Evolutionary conservation across 2,888 invertebrate genomes (phyloP).

Genomic region (Latheticus oryzae): DNA sequence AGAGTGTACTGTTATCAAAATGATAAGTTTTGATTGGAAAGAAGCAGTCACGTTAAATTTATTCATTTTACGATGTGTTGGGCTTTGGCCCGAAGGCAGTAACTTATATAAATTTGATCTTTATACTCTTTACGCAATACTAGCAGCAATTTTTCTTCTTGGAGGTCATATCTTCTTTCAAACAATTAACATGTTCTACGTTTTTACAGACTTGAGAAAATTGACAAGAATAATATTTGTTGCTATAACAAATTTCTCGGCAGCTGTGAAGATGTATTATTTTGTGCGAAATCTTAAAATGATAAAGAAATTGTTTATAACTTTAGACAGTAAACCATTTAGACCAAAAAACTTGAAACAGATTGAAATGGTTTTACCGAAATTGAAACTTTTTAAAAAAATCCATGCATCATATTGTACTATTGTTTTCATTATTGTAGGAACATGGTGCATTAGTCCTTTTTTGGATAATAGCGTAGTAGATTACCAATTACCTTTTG

Average conservation of each 20-base stretch:
- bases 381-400: conserved; percentile 1
- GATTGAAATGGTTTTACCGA: neutral
- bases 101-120: conserved; percentile 1
- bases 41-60: conserved; percentile 1
- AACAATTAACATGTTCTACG: conserved; percentile 13
- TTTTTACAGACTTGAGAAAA: conserved; percentile 12
- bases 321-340: neutral
- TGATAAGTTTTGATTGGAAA: conserved; percentile 21
- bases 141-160: neutral
- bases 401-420: neutral
- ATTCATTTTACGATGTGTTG: conserved; percentile 1
- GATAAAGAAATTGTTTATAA: neutral
- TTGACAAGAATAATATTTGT: conserved; percentile 14
- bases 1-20: too few relatives aligned
- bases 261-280: conserved; percentile 5
- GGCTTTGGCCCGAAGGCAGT: conserved; percentile 12
- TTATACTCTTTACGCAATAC: conserved; percentile 8
- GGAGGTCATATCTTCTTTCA: conserved; percentile 18
- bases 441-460: conserved; percentile 3
- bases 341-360: conserved; percentile 5
- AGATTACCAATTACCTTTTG: conserved; percentile 7
- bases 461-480: neutral
- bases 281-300: conserved; percentile 2
- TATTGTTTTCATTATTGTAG: neutral
- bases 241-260: conserved; percentile 2